Evolutionary conservation across 2,888 invertebrate species (phyloP).

Genomic region (Cantharis rustica): DNA sequence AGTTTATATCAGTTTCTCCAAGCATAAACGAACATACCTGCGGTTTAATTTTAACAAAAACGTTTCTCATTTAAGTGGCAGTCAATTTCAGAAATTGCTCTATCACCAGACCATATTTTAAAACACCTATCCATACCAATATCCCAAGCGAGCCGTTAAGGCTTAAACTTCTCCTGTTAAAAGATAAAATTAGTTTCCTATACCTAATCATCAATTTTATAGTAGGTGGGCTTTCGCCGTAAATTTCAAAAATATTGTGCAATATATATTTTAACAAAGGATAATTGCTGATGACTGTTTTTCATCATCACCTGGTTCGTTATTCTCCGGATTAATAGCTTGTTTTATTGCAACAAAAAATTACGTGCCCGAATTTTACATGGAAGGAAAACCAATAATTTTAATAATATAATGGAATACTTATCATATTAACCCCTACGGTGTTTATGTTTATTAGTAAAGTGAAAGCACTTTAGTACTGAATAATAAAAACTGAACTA

Average conservation of each 20-base stretch:
- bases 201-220: not conserved
- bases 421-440: not conserved
- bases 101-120: not conserved
- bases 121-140: not conserved
- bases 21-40: not conserved
- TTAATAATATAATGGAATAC: not conserved
- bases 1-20: not conserved
- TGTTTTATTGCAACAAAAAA: not conserved
- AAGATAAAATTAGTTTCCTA: not conserved
- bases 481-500: not conserved
- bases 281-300: not conserved
- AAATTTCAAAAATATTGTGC: not conserved
- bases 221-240: not conserved
- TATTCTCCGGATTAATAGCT: not conserved
- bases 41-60: not conserved
- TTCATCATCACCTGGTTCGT: not conserved
- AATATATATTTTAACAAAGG: not conserved
- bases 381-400: not conserved
- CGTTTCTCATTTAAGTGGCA: not conserved
- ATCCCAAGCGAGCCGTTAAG: not conserved
- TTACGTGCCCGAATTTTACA: not conserved
- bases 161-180: not conserved
- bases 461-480: not conserved
- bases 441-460: not conserved
- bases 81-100: not conserved